Evolutionary conservation across 2,113 vertebrate species (phyloP), one percentile per base, ranked within the genome.

Genomic region (Peromyscus maniculatus): DNA sequence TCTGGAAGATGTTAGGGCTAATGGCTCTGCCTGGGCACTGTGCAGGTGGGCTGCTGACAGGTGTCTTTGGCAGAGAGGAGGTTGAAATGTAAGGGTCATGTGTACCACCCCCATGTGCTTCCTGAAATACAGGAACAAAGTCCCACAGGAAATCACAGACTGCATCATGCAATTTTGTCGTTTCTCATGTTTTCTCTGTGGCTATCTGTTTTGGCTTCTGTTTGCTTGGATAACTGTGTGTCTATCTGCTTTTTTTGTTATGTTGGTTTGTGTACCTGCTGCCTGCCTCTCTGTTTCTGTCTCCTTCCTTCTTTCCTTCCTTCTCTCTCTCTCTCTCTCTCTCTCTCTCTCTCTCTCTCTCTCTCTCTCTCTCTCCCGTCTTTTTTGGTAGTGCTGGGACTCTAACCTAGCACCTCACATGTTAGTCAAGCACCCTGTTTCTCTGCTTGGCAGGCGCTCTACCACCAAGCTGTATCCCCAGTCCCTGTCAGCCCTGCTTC

Each of bases 121-220:
- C 55, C 39, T 55, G 67, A 92, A 82, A 93, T 36, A 67, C 26
- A 95, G 80, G 95, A 93, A 31, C 66, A 84, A 84, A 88, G 57
- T 7, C 88, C 36, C 13, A 13, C 62, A 83, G 79, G 17, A 88
- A 69, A 67, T 71, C 57, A 83, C 1, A 26, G 72, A 46, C 19
- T 52, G 3, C 21, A 66, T 43, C 57, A 49, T 17, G 82, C 93
- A 64, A 55, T 72, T 39, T 3, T 91, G 39, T 57, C 59, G 22
- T 71, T 92, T 24, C 64, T 80, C 39, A 36, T 16, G 16, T 28
- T 57, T 79, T 39, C 17, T 36, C 11, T 89, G 5, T n/a, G 8
- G 59, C 33, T 46, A n/a, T 24, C 3, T 55, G 55, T 46, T 91
- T 89, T 82, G 72, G 28, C 17, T 64, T 93, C 43, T 93, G 71